Conservation (phyloP, 2,113 vertebrate genomes). For the Odobenus rosmarus region DNA sequence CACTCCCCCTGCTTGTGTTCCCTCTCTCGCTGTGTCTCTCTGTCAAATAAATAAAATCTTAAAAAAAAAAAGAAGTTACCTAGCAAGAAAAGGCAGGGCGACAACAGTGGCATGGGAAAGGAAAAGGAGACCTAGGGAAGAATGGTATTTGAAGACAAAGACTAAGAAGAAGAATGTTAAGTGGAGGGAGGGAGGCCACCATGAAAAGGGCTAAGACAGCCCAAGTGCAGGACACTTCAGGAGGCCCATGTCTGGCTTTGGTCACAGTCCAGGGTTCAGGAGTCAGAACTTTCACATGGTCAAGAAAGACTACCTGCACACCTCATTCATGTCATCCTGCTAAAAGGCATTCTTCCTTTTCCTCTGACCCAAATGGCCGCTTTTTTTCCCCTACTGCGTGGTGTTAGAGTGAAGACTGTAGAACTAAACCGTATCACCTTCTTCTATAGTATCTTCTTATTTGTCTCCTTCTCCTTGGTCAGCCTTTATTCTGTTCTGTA, state of each 20-base stretch:
- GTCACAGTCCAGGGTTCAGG: background rate
- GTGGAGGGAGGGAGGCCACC: background rate
- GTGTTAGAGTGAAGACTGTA: background rate
- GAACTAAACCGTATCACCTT: background rate
- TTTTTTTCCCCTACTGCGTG: background rate
- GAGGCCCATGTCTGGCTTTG: background rate
- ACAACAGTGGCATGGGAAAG: background rate
- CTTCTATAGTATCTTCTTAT: background rate
- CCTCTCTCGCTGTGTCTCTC: no score
- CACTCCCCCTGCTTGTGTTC: no score
- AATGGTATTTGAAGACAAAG: background rate
- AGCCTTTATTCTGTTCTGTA: background rate
- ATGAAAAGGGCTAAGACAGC: background rate
- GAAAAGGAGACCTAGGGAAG: background rate
- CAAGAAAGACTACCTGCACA: background rate
- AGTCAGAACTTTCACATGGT: background rate
- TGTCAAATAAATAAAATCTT: no score
- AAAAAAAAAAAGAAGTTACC: no score
- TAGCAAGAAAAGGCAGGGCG: background rate
- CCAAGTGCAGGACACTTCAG: fast-evolving
- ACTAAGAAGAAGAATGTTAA: background rate
- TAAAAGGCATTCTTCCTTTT: background rate
- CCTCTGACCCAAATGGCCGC: background rate
- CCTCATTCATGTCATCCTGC: background rate
- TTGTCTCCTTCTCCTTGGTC: background rate